Base-by-base conservation (phyloP, 2,797 vertebrate genomes). In the Gymnothorax javanicus region DNA sequence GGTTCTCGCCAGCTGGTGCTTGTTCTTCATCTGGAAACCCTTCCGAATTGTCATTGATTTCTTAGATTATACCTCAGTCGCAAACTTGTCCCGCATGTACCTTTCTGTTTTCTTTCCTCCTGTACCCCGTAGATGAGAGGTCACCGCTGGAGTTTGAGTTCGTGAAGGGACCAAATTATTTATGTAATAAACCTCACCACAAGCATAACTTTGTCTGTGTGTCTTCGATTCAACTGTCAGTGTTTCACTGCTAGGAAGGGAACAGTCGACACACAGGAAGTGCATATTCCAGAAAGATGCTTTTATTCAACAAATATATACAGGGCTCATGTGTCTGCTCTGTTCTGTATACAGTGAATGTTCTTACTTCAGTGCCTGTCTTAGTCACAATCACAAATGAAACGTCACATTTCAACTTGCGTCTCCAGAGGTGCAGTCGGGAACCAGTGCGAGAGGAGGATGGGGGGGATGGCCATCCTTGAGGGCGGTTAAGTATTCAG, bases 161-260 rank as follows among this genome's bases (percentile, higher is more conserved):
- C 97, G 96, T 97, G 94, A 97, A 97, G 96, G 97, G 97, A 98
- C 97, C 97, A 97, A 97, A 96, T 94, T 89, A 95, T 96, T 97
- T 96, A 87, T 90, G 94, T 97, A 99, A 97, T 99, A 99, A 99
- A 99, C 93, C 95, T 98, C 96, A 97, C 91, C 96, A 95, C 97
- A 97, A 98, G 98, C 97, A 98, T 97, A 90, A 91, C 1, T 27
- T 83, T 79, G 82, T 93, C 88, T 27, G 33, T 27, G 33, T 84
- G 87, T 81, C 20, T 86, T 83, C 82, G 56, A 69, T 64, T 87
- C 56, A 0, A 15, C 69, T 60, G 25, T 67, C 59, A 56, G 58
- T 1, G 27, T 69, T 59, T 50, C 52, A 23, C 12, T 85, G 5
- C n/a, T 7, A n/a, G 52, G 77, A 12, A 27, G n/a, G 1, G 4